Evolutionary conservation across 2,888 invertebrate genomes (phyloP), one percentile per base, ranked within the genome.

Genomic region (Xiphydria camelus): DNA sequence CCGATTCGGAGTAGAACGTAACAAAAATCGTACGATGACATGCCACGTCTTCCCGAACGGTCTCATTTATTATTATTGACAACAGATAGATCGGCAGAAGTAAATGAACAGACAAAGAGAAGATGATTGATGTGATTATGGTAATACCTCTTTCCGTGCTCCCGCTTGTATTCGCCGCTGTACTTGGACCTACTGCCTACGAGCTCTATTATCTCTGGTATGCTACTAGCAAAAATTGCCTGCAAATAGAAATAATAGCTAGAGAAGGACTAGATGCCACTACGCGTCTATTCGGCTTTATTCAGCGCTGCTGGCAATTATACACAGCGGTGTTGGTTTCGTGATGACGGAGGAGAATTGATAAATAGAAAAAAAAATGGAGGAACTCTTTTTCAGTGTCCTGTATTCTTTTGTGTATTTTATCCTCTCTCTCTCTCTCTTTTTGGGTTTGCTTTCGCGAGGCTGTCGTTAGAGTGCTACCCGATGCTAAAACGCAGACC

Each of bases 211-310:
- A 98, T 96, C 89, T 98, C 97, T 81, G 97, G 97, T 83, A 98
- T 94, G 88, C 94, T 95, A 88, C 94, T 95, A 85, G 97, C 96
- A 91, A 98, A 98, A 88, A 97, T 94, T 84, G 96, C 97, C 95
- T 95, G 89, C 82, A 88, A 87, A 85, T 83, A 85, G 83, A 79
- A 77, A 79, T 70, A 64, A 69, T 65, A 57, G 58, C 55, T 66
- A 60, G 61, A 50, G 46, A 36, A 51, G n/a, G 31, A 43, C 43
- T 47, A 37, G n/a, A n/a, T 31, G 36, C 47, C 26, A 26, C 26
- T 26, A 26, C 26, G 10, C 14, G 5, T 26, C 26, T 26, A 26
- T 12, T 26, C 7, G 14, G 26, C 26, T 26, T n/a, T n/a, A 14
- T 26, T 10, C 4, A 9, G 12, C 4, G 10, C 26, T 26, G 10